Conservation (phyloP, 2,888 invertebrate species). For the Hypselothyrea guttata region DNA sequence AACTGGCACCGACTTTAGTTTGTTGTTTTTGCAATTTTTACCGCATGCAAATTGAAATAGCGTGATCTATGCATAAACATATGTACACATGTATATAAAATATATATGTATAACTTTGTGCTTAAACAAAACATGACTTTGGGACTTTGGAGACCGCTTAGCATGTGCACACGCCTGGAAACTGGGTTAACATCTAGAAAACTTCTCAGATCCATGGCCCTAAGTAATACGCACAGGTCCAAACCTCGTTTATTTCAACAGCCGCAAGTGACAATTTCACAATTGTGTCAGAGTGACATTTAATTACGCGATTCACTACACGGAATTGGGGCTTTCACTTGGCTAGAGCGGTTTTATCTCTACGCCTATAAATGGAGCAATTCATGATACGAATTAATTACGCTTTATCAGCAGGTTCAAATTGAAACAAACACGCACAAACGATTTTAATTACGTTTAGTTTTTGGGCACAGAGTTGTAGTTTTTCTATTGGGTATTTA, state of each 20-base stretch:
- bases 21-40: slow-evolving; percentile 24
- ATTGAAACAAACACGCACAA: too few relatives aligned
- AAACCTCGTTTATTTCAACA: too few relatives aligned
- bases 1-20: slow-evolving; percentile 26
- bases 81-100: slow-evolving; percentile 5
- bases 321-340: slow-evolving; percentile 23
- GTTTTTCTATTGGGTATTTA: too few relatives aligned
- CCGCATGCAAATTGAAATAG: slow-evolving; percentile 66
- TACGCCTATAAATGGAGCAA: not conserved
- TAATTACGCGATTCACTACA: slow-evolving; percentile 34
- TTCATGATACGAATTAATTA: not conserved
- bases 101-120: slow-evolving; percentile 32
- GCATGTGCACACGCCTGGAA: slow-evolving; percentile 51
- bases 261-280: slow-evolving; percentile 53
- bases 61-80: slow-evolving; percentile 30
- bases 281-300: slow-evolving; percentile 52
- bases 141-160: slow-evolving; percentile 19
- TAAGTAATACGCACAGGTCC: too few relatives aligned
- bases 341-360: slow-evolving; percentile 1
- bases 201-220: slow-evolving; percentile 8
- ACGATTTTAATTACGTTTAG: too few relatives aligned
- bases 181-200: slow-evolving; percentile 53
- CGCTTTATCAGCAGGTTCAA: slow-evolving; percentile 4
- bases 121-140: slow-evolving; percentile 15
- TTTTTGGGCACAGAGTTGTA: too few relatives aligned